Base-by-base conservation (phyloP, 1,140 invertebrate species). In the Copidosoma floridanum region DNA sequence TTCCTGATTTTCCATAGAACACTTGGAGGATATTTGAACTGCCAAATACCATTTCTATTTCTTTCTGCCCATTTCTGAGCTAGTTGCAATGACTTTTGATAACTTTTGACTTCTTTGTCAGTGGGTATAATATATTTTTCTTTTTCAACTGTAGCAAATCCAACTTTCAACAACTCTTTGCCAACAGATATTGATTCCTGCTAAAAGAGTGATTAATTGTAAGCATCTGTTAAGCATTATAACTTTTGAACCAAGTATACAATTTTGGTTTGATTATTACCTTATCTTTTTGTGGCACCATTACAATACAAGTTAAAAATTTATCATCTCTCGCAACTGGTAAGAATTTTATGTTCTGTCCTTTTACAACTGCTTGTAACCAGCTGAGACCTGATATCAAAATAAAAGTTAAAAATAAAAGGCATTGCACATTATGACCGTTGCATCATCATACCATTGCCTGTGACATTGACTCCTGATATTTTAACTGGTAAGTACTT, bases 401-500 rank as follows among this genome's bases (percentile, higher is more conserved):
- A 41, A 38, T 58, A 38, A 56, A 35, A 51, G 12, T 16, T 50
- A 55, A 38, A 40, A 32, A 4, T 37, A 20, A 20, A 46, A 18
- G 11, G 61, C 16, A 37, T 21, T 14, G 26, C 26, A 53, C 16
- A 64, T 61, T 55, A 47, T 40, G 12, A 68, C n/a, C n/a, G n/a
- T n/a, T n/a, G n/a, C n/a, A n/a, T n/a, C n/a, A n/a, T n/a, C 57
- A 47, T 67, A 75, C 82, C 83, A 65, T 82, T 71, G 57, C 72
- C 69, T 40, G 68, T 78, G 14, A 83, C 58, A 44, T 82, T 64
- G 20, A 84, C 72, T 32, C 79, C 81, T 48, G 81, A 76, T 52
- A 84, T 73, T 73, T 82, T 83, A n/a, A 83, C 68, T 4, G 83
- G 82, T 65, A 84, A 70, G 64, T 76, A 68, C 26, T 72, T 75